These are phyloP conservation scores for Pachyramphus minor DNA, from an alignment of 2,113 vertebrate species.

Conservation along the genomic window DNA sequence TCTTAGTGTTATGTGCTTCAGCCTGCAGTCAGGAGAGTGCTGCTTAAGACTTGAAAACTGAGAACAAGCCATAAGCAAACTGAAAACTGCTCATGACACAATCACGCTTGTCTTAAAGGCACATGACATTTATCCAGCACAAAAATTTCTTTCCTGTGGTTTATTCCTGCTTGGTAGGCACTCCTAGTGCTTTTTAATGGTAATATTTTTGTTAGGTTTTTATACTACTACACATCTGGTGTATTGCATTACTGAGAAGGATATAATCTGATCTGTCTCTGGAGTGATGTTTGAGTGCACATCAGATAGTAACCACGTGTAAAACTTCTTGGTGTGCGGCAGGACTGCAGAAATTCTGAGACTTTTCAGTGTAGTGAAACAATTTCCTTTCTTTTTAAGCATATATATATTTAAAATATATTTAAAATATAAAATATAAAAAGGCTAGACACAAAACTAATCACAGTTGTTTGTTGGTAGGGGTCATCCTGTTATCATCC, in stretches of 20 bases:
- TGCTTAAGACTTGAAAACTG: background rate
- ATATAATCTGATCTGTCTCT: background rate
- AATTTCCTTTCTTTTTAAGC: background rate
- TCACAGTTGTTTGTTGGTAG: background rate
- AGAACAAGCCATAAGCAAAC: background rate
- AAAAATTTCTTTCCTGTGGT: background rate
- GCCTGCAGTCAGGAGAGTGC: background rate
- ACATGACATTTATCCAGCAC: background rate
- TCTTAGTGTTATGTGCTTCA: background rate
- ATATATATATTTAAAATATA: background rate
- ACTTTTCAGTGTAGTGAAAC: background rate
- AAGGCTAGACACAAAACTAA: background rate
- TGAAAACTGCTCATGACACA: background rate
- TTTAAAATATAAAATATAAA: background rate
- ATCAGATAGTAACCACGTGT: background rate
- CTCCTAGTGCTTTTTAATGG: background rate
- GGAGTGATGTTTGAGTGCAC: background rate
- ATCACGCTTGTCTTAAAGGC: background rate
- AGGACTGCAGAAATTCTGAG: background rate
- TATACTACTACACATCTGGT: background rate
- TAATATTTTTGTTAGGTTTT: background rate
- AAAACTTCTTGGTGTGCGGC: background rate
- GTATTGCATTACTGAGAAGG: background rate
- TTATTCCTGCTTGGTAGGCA: background rate
- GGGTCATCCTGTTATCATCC: background rate